Evolutionary conservation across 2,113 vertebrate genomes (phyloP), one percentile per base, ranked within the genome.

Genomic region (Panurus biarmicus): DNA sequence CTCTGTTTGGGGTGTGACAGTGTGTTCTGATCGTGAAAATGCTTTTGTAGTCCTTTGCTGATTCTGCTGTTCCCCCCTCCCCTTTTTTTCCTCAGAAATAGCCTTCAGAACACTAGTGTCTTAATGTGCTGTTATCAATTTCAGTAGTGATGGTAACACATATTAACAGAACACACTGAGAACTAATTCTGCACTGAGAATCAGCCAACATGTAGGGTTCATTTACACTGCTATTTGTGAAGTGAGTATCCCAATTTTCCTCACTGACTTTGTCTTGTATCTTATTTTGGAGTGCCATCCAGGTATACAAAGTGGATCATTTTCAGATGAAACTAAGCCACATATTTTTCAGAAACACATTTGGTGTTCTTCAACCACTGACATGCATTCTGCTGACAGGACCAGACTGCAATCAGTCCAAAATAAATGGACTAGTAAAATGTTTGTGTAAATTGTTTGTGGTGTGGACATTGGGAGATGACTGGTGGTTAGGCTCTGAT

Each of bases 391-490:
- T 61, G 64, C 48, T 60, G 33, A 42, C 29, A 75, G 89, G 44
- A 69, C 33, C n/a, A 44, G 58, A 42, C 20, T 50, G 26, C 48
- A 67, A 26, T 8, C 21, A 33, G n/a, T 86, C 28, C 24, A 70
- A 44, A 87, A 70, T 61, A 79, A 56, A 79, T 36, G 26, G 33
- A 56, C 40, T 31, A 9, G 40, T 66, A 66, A 66, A 66, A 38
- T 36, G 26, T 31, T 56, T 25, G 50, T 36, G 54, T 69, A 38
- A 87, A 90, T 62, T 7, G 14, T 64, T 19, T 3, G 3, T 72
- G 35, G 31, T 75, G 44, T 50, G 38, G 38, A 45, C 4, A 5
- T 3, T 2, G 2, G 62, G 35, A 76, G 14, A 67, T 0, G 3
- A 23, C 26, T 44, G 45, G 22, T 51, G 62, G 3, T 71, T 54